Evolutionary conservation across 2,113 vertebrate genomes (phyloP), one percentile per base, ranked within the genome.

Genomic region (Gnathonemus longibarbis): DNA sequence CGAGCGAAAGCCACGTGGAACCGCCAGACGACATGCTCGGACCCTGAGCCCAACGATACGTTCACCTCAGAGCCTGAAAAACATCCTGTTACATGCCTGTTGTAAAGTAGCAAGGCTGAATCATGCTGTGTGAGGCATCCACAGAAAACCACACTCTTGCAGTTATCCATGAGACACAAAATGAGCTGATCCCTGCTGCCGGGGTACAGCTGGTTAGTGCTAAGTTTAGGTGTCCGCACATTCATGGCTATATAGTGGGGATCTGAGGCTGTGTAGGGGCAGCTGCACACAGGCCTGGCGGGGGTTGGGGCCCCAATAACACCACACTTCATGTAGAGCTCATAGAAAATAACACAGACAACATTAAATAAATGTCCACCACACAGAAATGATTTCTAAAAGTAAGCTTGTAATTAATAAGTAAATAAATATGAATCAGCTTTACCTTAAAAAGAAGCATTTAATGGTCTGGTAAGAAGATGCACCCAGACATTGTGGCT

Each of bases 261-360:
- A 0, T 86, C 48, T 24, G 45, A 49, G 84, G 21, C 10, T 49
- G 45, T 21, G 84, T 21, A 13, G 27, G 52, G 62, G 90, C 90
- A 92, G 90, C 89, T 92, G 90, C 88, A 88, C 35, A 49, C 24
- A 24, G 56, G 21, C 80, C 42, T 0, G 10, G 19, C 21, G n/a
- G 70, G 66, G 62, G 50, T 15, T 8, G 83, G 46, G 27, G 53
- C 49, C 49, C 45, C 70, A 84, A 91, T 90, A 91, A 92, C 91
- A 90, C 89, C 83, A 83, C 70, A 88, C 62, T 88, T 88, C 88
- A 77, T 92, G 90, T 80, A 24, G 24, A 42, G 27, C 70, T 11
- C 27, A 39, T 39, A 39, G 21, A 77, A 77, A 77, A 39, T 35
- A 15, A 77, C 15, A 4, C 31, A 77, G 11, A 5, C 70, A 17